These are phyloP conservation scores for Pyrgus malvae DNA, from an alignment of 2,888 invertebrate genomes.

Conservation along the genomic window DNA sequence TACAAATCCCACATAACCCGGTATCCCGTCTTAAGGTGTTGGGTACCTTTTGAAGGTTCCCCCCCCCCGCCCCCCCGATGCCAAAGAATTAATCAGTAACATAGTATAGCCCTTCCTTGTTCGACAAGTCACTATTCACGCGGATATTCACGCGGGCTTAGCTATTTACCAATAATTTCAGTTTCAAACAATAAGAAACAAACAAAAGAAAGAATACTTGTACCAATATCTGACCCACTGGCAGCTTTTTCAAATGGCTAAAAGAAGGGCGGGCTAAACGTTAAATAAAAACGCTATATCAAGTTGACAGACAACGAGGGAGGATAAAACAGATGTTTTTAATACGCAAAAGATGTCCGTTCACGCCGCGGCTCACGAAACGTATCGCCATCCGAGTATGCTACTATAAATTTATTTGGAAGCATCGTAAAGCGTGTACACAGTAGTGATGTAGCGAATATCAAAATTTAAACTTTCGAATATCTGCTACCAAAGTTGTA, in stretches of 20 bases:
- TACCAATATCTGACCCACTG: background rate
- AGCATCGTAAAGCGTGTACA: slow-evolving; percentile 55
- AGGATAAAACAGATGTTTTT: slow-evolving; percentile 35
- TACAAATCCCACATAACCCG: too few relatives aligned
- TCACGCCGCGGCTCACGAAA: slow-evolving; percentile 43
- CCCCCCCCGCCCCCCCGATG: too few relatives aligned
- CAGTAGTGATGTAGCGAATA: too few relatives aligned
- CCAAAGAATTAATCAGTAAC: too few relatives aligned
- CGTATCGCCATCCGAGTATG: slow-evolving; percentile 60
- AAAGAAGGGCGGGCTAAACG: slow-evolving; percentile 19
- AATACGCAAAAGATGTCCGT: slow-evolving; percentile 37
- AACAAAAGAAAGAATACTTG: background rate
- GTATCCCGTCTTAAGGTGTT: too few relatives aligned
- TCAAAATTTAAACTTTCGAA: too few relatives aligned
- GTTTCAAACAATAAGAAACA: background rate
- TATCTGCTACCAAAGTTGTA: too few relatives aligned
- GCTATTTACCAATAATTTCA: too few relatives aligned
- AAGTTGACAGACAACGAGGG: slow-evolving; percentile 29
- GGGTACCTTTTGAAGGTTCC: too few relatives aligned
- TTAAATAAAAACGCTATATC: slow-evolving; percentile 28
- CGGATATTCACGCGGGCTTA: too few relatives aligned
- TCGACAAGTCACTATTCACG: too few relatives aligned
- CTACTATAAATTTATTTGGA: slow-evolving; percentile 63
- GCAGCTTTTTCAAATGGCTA: background rate
- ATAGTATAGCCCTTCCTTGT: too few relatives aligned